phyloP scores from a whole-genome alignment of 1,140 invertebrate species.

The Dermatophagoides farinae region DNA sequence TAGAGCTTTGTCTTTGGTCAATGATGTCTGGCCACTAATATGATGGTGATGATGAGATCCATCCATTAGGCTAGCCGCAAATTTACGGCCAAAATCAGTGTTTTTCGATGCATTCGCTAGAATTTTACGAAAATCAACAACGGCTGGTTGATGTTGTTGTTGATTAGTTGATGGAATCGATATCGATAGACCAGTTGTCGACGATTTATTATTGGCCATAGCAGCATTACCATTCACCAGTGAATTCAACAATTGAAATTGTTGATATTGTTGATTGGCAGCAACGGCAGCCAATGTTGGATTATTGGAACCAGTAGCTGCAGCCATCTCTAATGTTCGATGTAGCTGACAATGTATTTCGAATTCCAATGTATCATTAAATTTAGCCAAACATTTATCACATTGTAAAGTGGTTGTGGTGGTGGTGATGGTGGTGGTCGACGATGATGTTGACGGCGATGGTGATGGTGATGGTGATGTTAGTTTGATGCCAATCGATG shows the following conservation, averaged over 20 bases:
- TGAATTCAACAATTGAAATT: background rate
- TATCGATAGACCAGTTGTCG: background rate
- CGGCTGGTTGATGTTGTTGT: background rate
- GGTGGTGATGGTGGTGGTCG: background rate
- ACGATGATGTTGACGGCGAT: background rate
- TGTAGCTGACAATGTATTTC: conserved; percentile 19
- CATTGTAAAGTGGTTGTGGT: conserved; percentile 10
- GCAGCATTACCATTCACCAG: background rate
- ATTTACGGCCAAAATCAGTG: conserved; percentile 1
- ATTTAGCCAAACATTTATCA: conserved; percentile 21
- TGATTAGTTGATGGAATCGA: background rate
- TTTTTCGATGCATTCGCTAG: background rate
- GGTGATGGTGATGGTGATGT: background rate
- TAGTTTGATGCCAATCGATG: background rate
- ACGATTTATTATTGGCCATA: background rate
- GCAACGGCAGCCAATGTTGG: background rate
- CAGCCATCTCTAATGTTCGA: conserved; percentile 13
- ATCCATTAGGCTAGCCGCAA: background rate
- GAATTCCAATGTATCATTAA: conserved; percentile 19
- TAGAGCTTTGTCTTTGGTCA: background rate
- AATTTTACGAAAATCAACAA: background rate
- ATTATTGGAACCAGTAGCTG: background rate
- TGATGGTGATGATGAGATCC: background rate
- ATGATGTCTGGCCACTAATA: too few relatives aligned
- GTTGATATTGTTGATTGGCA: background rate